Percentiles rank a stretch among this genome's conserved stretches.
Evolutionary conservation across 2,797 vertebrate genomes (phyloP).

Genomic region (Enteromius trimaculatus): DNA sequence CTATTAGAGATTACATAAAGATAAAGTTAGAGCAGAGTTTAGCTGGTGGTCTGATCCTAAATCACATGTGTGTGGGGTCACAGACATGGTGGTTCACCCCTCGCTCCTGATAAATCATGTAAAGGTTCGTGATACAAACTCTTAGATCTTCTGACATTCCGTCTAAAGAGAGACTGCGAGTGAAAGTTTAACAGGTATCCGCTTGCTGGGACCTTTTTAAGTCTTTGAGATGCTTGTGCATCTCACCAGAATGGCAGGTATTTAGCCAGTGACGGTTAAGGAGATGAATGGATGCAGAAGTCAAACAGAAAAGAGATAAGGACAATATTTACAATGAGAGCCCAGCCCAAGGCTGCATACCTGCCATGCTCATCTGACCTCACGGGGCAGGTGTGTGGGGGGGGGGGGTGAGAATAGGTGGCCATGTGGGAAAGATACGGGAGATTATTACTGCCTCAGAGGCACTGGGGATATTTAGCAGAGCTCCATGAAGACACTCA

Average conservation of each 20-base stretch:
- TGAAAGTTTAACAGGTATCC: conserved; percentile 32
- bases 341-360: conserved; percentile 59
- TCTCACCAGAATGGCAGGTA: conserved; percentile 12
- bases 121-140: not conserved
- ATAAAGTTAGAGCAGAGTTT: not conserved
- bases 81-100: conserved; percentile 17
- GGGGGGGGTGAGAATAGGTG: conserved; percentile 55
- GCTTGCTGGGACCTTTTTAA: conserved; percentile 3
- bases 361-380: conserved; percentile 60
- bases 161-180: not conserved
- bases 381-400: conserved; percentile 48
- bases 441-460: conserved; percentile 35
- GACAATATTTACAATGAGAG: conserved; percentile 42
- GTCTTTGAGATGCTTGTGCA: not conserved
- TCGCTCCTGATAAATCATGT: not conserved
- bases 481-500: conserved; percentile 6
- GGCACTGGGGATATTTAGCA: conserved; percentile 18
- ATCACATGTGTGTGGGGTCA: not conserved
- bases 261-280: conserved; percentile 41
- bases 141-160: conserved; percentile 4
- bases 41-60: conserved; percentile 24
- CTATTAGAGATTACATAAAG: not conserved
- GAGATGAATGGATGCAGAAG: conserved; percentile 41
- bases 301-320: conserved; percentile 63
- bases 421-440: conserved; percentile 37